phyloP scores from a whole-genome alignment of 2,797 vertebrate genomes.

The Molothrus aeneus region DNA sequence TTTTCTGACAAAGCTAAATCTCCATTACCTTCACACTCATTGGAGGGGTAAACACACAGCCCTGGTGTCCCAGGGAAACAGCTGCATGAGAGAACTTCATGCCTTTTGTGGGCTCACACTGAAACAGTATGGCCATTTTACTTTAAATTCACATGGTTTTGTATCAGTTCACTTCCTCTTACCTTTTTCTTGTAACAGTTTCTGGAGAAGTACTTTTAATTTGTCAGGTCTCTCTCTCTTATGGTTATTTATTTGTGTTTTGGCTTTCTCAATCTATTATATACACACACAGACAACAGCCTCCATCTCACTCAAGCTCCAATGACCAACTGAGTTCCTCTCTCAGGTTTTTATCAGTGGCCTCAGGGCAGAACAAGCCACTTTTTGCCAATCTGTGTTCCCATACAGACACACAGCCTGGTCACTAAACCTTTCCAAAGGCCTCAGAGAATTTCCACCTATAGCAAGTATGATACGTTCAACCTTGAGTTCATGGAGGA shows the following conservation, averaged over 20 bases:
- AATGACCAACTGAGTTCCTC: not conserved
- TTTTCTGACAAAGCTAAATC: not conserved
- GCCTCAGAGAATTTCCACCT: not conserved
- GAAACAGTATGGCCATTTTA: not conserved
- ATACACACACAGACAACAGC: not conserved
- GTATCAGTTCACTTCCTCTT: not conserved
- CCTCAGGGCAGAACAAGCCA: not conserved
- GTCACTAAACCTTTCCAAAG: not conserved
- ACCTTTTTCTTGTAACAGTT: not conserved
- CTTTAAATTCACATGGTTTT: not conserved
- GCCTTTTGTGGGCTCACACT: not conserved
- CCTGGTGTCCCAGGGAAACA: not conserved
- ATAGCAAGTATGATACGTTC: not conserved
- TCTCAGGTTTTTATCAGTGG: not conserved
- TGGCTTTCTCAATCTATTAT: not conserved
- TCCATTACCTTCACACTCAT: not conserved
- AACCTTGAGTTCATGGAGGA: not conserved
- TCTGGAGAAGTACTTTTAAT: not conserved
- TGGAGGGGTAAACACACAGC: not conserved
- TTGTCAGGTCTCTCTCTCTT: not conserved
- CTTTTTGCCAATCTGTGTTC: not conserved
- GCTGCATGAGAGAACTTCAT: not conserved
- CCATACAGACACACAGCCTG: not conserved
- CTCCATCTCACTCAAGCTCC: not conserved
- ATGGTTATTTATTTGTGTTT: slow-evolving; percentile 4